Base-by-base conservation (phyloP, 1,140 invertebrate species). In the Cherax quadricarinatus region DNA sequence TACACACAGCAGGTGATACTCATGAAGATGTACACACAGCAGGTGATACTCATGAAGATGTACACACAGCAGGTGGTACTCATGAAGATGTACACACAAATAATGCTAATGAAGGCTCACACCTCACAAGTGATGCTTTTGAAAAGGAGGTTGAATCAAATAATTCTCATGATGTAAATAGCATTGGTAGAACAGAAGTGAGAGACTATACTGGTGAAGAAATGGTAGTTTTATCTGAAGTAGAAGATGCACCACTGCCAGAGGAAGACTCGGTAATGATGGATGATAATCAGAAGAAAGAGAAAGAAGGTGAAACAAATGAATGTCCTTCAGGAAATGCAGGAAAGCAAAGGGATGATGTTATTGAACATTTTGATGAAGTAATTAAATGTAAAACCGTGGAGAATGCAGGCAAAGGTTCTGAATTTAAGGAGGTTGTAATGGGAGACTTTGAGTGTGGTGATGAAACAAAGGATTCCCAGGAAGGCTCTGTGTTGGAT, bases 261-360 rank as follows among this genome's bases (percentile, higher is more conserved):
- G 14, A 21, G 62, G 62, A 66, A 18, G 62, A 16, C 18, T 12
- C 2, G 18, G 62, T 66, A 81, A 60, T 6, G 51, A 24, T 57
- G 24, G 57, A n/a, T 51, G 70, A 87, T 78, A 53, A 16, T 87
- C 66, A 78, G 49, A 66, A 78, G 12, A 84, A 14, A 12, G 88
- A 75, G 21, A 66, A 30, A 60, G 18, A 84, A 14, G 18, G 24
- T 57, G 82, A 16, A 41, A 49, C 30, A 9, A 21, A 53, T 89
- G 62, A 66, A 18, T 66, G 21, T 66, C 18, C 14, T 21, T 21
- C 14, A 18, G 18, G 14, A 66, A 66, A 21, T 66, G 18, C 21
- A 21, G 62, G 18, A 12, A 66, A 66, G 5, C 14, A 66, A 66
- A 18, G 16, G 5, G 62, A 18, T 66, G 62, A 66, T 1, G 5